Evolutionary conservation across 2,797 vertebrate genomes (phyloP).

Genomic region (Hydrolagus colliei): DNA sequence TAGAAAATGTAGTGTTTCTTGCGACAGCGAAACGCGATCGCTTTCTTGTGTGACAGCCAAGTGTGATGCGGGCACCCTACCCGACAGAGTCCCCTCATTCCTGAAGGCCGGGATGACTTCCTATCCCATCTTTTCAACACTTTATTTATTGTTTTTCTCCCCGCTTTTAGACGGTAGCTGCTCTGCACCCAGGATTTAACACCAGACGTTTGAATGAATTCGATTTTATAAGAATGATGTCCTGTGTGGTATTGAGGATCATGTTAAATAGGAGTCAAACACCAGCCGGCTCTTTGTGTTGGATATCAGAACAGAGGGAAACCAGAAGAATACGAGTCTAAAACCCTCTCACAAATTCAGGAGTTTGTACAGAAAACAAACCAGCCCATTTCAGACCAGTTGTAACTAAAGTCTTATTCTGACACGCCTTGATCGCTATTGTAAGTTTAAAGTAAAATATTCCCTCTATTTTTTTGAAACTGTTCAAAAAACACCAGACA

Average conservation of each 20-base stretch:
- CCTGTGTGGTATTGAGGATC: neutral
- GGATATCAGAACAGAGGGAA: neutral
- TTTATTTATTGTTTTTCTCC: neutral
- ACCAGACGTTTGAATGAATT: too few relatives aligned
- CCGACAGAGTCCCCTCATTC: neutral
- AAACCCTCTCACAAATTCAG: neutral
- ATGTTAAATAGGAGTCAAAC: neutral
- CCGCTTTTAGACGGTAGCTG: neutral
- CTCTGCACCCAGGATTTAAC: neutral
- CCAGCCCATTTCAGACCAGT: neutral
- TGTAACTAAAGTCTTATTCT: too few relatives aligned
- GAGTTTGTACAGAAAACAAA: too few relatives aligned
- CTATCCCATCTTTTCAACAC: neutral
- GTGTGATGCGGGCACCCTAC: too few relatives aligned
- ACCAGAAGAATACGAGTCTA: neutral
- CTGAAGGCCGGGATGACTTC: too few relatives aligned
- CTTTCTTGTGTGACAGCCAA: neutral
- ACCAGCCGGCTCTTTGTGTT: too few relatives aligned
- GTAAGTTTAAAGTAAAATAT: too few relatives aligned
- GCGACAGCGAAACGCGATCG: neutral
- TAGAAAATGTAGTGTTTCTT: conserved; percentile 40
- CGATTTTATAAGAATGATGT: neutral
- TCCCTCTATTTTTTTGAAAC: too few relatives aligned
- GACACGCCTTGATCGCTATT: too few relatives aligned
- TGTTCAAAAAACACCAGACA: too few relatives aligned